phyloP scores from a whole-genome alignment of 2,888 invertebrate genomes.

The Himalopsyche japonica region DNA sequence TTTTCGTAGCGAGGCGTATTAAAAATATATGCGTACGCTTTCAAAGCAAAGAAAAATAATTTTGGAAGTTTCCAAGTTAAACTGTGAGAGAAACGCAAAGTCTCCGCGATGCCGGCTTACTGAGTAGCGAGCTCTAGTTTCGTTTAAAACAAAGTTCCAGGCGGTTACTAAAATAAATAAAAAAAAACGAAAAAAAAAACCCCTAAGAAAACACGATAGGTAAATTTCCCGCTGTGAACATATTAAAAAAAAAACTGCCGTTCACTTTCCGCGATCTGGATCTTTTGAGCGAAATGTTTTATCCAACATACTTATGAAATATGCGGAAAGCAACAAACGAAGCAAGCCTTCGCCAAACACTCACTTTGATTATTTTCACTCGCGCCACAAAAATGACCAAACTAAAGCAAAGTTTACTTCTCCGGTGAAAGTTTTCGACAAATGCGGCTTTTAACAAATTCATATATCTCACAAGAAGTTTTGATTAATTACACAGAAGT shows the following conservation, averaged over 20 bases:
- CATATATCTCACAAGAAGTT: not conserved
- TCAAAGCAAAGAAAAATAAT: slow-evolving; percentile 9
- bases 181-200: not conserved
- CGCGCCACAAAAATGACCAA: not conserved
- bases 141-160: not conserved
- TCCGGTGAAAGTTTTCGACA: not conserved
- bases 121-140: not conserved
- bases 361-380: not conserved
- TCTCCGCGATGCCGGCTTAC: not conserved
- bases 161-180: not conserved
- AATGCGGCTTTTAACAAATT: not conserved
- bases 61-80: slow-evolving; percentile 7
- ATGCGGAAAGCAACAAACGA: not conserved
- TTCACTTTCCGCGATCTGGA: not conserved
- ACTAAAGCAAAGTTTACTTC: not conserved
- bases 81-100: not conserved
- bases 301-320: not conserved
- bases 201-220: not conserved
- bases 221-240: not conserved
- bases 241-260: not conserved
- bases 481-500: not conserved
- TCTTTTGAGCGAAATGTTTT: not conserved
- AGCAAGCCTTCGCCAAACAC: not conserved
- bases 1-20: not conserved
- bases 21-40: slow-evolving; percentile 8